These are phyloP conservation scores for Styela plicata DNA, from an alignment of 23 tunicate genomes.

Conservation along the genomic window DNA sequence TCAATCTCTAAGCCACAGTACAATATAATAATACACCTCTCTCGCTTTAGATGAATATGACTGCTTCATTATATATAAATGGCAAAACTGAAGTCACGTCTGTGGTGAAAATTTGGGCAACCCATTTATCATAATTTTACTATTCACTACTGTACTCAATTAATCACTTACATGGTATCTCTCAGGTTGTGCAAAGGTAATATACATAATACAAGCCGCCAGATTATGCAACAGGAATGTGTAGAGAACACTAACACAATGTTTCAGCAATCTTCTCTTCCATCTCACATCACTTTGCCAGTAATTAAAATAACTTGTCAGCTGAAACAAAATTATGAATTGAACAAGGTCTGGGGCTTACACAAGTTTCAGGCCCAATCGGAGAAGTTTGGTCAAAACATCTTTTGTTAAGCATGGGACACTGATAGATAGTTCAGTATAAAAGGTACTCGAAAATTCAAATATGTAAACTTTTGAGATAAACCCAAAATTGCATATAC, in stretches of 20 bases:
- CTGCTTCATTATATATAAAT: too few species aligned
- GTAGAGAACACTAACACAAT: conserved; percentile 41
- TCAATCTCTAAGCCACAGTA: too few species aligned
- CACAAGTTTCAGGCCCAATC: neutral
- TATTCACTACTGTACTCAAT: too few species aligned
- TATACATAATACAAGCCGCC: conserved; percentile 69
- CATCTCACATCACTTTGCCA: conserved; percentile 46
- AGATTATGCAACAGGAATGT: conserved; percentile 48
- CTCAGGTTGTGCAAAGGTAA: conserved; percentile 44
- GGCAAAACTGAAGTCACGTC: too few species aligned
- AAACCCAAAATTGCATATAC: neutral
- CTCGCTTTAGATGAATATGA: too few species aligned
- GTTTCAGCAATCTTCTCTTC: conserved; percentile 42
- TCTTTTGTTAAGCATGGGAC: neutral
- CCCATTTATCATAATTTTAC: too few species aligned
- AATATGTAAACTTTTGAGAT: neutral
- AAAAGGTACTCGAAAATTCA: neutral
- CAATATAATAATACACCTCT: too few species aligned
- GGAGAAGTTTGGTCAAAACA: neutral
- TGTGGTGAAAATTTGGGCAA: too few species aligned
- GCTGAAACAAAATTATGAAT: conserved; percentile 7
- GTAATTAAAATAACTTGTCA: conserved; percentile 24
- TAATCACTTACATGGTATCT: too few species aligned
- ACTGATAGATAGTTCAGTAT: too few species aligned
- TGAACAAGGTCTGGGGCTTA: neutral